Conservation (phyloP, 2,888 invertebrate species). For the Neelides folsomi region DNA sequence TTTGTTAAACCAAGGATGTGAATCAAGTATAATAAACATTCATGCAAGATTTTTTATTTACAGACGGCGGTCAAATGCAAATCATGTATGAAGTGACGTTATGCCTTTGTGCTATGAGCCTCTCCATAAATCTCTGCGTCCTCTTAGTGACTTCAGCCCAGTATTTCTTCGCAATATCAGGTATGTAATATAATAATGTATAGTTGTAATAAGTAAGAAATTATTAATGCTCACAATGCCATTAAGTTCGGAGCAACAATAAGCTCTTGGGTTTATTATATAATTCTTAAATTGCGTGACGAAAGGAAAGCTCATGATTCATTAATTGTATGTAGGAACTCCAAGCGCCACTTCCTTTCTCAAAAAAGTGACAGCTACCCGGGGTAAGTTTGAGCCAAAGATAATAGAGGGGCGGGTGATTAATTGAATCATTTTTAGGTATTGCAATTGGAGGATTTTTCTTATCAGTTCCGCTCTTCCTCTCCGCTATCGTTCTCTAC, state of each 20-base stretch:
- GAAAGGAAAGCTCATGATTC: too few relatives aligned
- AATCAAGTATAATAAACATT: too few relatives aligned
- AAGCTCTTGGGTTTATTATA: background rate
- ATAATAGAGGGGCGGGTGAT: too few relatives aligned
- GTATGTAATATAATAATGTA: too few relatives aligned
- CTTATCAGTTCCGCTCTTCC: slow-evolving; percentile 31
- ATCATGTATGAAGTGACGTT: slow-evolving; percentile 33
- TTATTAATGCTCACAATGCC: too few relatives aligned
- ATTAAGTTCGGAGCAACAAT: too few relatives aligned
- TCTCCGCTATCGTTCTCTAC: slow-evolving; percentile 31
- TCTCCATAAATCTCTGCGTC: slow-evolving; percentile 32
- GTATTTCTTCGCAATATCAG: slow-evolving; percentile 31
- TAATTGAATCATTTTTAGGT: slow-evolving; percentile 6
- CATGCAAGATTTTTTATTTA: background rate
- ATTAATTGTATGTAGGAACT: slow-evolving; percentile 19
- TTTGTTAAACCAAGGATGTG: too few relatives aligned
- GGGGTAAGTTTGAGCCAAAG: background rate
- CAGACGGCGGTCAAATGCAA: slow-evolving; percentile 25
- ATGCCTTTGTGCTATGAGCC: slow-evolving; percentile 30
- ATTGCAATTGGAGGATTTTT: slow-evolving; percentile 32
- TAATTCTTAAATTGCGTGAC: background rate
- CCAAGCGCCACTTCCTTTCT: slow-evolving; percentile 31
- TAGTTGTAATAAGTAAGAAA: too few relatives aligned
- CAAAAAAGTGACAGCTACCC: slow-evolving; percentile 28
- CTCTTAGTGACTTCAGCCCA: slow-evolving; percentile 32